Evolutionary conservation across 2,113 vertebrate species (phyloP).

Genomic region (Oreotrochilus melanogaster): DNA sequence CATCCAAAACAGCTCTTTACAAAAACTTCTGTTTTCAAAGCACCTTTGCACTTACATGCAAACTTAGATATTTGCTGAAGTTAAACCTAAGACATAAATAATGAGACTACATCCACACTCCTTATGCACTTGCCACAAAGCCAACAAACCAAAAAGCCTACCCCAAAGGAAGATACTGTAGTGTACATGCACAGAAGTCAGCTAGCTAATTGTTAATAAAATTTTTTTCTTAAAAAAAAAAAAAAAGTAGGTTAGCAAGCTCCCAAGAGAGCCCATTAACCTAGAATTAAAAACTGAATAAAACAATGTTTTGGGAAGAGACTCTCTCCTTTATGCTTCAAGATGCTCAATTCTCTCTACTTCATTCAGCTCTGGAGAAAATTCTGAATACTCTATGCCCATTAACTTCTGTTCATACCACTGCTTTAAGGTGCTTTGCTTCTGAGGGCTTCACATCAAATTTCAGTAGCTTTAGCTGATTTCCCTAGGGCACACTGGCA

Average conservation of each 20-base stretch:
- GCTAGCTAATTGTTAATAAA: slow-evolving; percentile 10
- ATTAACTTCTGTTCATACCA: background rate
- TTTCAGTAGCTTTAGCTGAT: slow-evolving; percentile 17
- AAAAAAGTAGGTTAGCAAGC: slow-evolving; percentile 56
- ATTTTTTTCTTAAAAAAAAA: background rate
- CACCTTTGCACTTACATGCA: background rate
- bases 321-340: background rate
- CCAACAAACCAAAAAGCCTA: background rate
- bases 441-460: background rate
- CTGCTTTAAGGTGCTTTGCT: slow-evolving; percentile 3
- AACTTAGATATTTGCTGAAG: background rate
- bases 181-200: slow-evolving; percentile 28
- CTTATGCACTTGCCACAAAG: background rate
- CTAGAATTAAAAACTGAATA: slow-evolving; percentile 35
- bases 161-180: background rate
- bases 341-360: background rate
- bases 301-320: slow-evolving; percentile 39
- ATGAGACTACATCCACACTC: background rate
- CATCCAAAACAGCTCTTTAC: background rate
- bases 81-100: background rate
- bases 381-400: background rate
- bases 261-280: slow-evolving; percentile 53
- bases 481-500: background rate
- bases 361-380: background rate
- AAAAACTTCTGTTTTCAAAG: background rate